Evolutionary conservation across 2,113 vertebrate genomes (phyloP).

Genomic region (Ctenodactylus gundi): DNA sequence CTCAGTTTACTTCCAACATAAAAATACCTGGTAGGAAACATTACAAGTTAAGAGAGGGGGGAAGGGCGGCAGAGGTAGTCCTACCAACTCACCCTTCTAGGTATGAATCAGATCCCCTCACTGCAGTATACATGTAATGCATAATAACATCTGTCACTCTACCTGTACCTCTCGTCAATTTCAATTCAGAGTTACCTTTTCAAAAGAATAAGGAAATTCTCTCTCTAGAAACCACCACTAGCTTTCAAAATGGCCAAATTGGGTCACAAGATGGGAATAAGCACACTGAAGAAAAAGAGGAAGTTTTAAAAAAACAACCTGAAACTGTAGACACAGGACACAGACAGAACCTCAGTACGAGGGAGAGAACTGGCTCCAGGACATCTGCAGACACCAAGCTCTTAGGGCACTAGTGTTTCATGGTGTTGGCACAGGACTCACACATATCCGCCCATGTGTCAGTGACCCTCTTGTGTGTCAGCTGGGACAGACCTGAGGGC

Average conservation of each 20-base stretch:
- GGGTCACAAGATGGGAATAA: background rate
- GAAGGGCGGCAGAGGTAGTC: no score
- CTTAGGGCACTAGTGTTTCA: background rate
- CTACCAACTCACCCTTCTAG: background rate
- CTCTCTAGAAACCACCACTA: background rate
- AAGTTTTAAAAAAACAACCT: background rate
- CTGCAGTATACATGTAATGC: accelerated
- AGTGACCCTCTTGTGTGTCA: no score
- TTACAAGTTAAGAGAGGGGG: background rate
- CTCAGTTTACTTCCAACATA: background rate
- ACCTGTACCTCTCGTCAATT: background rate
- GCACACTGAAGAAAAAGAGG: background rate
- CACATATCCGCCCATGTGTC: background rate
- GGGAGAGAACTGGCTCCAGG: background rate
- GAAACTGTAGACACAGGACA: background rate
- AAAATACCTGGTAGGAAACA: conserved; percentile 4
- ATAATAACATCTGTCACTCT: background rate
- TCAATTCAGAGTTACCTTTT: background rate
- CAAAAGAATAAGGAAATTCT: background rate
- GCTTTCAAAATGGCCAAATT: background rate
- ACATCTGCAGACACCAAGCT: background rate
- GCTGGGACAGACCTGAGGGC: no score
- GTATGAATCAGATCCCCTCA: background rate
- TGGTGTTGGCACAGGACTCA: background rate
- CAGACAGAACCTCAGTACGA: background rate